phyloP scores from a whole-genome alignment of 2,888 invertebrate genomes.

The Lomographa bimaculata region DNA sequence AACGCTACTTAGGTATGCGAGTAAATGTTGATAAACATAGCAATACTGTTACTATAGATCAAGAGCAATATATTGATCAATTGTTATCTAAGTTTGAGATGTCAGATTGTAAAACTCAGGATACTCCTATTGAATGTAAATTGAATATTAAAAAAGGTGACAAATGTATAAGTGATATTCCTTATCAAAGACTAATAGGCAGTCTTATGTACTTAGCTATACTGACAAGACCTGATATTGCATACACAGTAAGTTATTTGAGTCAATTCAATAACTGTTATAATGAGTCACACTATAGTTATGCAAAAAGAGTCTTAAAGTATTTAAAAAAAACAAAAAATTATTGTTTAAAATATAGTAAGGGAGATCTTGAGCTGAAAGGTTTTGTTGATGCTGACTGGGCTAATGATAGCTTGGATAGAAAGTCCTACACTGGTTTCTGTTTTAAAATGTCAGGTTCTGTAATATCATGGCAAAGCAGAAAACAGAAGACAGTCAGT shows the following conservation, averaged over 20 bases:
- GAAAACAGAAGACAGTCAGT: conserved; percentile 27
- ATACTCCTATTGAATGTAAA: conserved; percentile 23
- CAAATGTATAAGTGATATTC: conserved; percentile 4
- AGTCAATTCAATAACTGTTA: conserved; percentile 28
- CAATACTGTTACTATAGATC: conserved; percentile 12
- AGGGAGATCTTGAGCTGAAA: background rate
- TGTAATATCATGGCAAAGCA: conserved; percentile 25
- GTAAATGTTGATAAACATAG: conserved; percentile 15
- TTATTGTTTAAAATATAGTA: conserved; percentile 7
- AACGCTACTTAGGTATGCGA: conserved; percentile 28
- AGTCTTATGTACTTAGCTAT: conserved; percentile 26
- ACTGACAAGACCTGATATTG: conserved; percentile 28
- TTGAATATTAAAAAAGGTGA: conserved; percentile 11
- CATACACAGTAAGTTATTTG: conserved; percentile 20
- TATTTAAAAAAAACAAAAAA: conserved; percentile 23
- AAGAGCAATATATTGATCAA: conserved; percentile 15
- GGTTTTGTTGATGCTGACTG: conserved; percentile 11
- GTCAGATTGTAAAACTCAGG: conserved; percentile 23
- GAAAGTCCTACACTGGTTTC: conserved; percentile 32
- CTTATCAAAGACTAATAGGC: conserved; percentile 9
- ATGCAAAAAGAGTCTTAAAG: conserved; percentile 27
- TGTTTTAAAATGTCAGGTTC: conserved; percentile 16
- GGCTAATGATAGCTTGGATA: conserved; percentile 16
- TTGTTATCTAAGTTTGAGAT: conserved; percentile 6
- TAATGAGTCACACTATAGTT: conserved; percentile 14